Conservation (phyloP, 2,797 vertebrate species). For the Chiloscyllium punctatum region DNA sequence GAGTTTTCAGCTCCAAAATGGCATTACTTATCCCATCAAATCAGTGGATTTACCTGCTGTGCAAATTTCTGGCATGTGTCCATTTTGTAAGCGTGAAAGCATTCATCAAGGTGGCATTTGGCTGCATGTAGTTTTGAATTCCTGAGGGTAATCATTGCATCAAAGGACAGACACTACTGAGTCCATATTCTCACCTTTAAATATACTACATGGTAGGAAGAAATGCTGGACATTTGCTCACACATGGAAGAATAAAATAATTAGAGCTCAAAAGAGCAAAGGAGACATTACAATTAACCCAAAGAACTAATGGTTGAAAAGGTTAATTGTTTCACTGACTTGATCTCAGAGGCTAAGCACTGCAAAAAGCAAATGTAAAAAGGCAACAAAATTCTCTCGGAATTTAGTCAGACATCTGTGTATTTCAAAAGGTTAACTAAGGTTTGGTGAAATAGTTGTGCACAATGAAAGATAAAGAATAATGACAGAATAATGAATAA, state of each 20-base stretch:
- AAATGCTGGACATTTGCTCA: neutral
- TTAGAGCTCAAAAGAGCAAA: neutral
- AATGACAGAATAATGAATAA: neutral
- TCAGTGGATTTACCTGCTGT: neutral
- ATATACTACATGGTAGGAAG: neutral
- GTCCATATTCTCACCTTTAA: neutral
- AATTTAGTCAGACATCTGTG: neutral
- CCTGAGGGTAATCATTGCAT: neutral
- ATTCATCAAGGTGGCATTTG: neutral
- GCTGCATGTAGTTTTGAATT: neutral
- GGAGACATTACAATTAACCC: neutral
- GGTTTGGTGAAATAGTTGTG: neutral
- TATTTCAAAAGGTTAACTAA: neutral
- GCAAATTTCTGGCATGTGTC: neutral
- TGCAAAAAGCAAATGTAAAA: neutral
- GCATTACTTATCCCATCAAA: neutral
- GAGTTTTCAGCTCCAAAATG: neutral
- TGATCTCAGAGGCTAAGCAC: neutral
- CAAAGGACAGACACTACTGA: neutral
- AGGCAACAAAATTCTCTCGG: neutral
- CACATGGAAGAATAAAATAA: neutral
- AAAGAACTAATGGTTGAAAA: slow-evolving; percentile 8
- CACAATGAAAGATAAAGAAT: neutral
- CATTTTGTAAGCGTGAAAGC: neutral
- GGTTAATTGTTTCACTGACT: neutral